Conservation (phyloP, 2,113 vertebrate genomes). For the Thalassarche chlororhynchos region DNA sequence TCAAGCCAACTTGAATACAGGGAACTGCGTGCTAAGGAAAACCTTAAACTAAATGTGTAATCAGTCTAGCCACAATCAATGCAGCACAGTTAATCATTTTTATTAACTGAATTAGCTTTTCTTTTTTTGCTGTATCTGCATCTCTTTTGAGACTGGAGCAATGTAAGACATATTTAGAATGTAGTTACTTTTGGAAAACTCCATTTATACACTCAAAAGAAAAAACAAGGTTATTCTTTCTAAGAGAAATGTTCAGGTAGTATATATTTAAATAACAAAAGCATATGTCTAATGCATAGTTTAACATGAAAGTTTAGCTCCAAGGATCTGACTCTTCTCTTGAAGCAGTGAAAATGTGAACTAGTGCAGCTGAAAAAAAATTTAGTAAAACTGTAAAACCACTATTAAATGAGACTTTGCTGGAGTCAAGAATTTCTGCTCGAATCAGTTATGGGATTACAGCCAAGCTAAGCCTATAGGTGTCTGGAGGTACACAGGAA, state of each 20-base stretch:
- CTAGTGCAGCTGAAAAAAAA: neutral
- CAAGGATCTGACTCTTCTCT: neutral
- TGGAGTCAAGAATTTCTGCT: neutral
- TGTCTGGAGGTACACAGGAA: neutral
- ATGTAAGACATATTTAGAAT: neutral
- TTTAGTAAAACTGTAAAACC: neutral
- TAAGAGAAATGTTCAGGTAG: neutral
- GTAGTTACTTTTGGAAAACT: neutral
- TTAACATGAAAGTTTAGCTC: neutral
- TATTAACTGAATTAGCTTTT: constrained; percentile 11
- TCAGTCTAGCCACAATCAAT: constrained; percentile 45
- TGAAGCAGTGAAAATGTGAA: neutral
- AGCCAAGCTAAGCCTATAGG: neutral
- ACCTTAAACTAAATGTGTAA: constrained; percentile 21
- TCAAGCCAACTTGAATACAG: constrained; percentile 29
- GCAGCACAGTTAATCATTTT: constrained; percentile 36
- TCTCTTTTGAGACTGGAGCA: neutral
- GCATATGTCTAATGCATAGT: neutral
- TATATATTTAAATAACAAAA: neutral
- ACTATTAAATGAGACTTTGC: neutral
- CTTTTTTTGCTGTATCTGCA: neutral
- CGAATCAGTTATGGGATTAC: neutral
- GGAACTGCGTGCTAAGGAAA: constrained; percentile 43
- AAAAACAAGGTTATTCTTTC: neutral
- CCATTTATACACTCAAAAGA: neutral